Base-by-base conservation (phyloP, 2,797 vertebrate species). In the Cephalopachus bancanus region DNA sequence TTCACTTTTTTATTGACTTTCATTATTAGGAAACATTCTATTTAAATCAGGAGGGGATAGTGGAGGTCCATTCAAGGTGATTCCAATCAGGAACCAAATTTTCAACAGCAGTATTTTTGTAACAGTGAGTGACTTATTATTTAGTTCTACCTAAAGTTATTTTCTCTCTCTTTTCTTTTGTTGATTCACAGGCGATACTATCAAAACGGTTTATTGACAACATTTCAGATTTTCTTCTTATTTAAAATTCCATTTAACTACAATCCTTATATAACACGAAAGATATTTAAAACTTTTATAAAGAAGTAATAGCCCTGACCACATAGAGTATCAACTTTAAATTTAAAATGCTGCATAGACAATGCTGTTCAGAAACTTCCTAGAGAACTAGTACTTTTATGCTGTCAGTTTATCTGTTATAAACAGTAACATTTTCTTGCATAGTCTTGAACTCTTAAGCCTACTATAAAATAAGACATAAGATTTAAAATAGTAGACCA, bases 41-140 rank as follows among this genome's bases (percentile, higher is more conserved):
- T 94, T 37, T 57, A 83, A 33, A 79, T 44, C 44, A 44, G 44
- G 44, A 44, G 44, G 44, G 44, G 44, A 44, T 5, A 7, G 44
- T 5, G 44, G 44, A 44, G 44, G 44, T 44, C 44, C 44, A 44
- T 44, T 44, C 44, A 44, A 44, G 44, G 44, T 24, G 12, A 95
- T 62, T 57, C 8, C n/a, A 89, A 62, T 53, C 83, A 20, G 17
- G 24, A 1, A 84, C n/a, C 37, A 6, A 33, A 87, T 74, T 91
- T 89, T 76, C 59, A 96, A 57, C 10, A n/a, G 30, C 60, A 83
- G 2, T 30, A 17, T 80, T 88, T 67, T 60, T 24, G 59, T 62
- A 33, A 59, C 26, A 93, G 24, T 57, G n/a, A 94, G 30, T 59
- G 3, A 86, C 88, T 90, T 93, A 79, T 83, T 96, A 95, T 75